Percentiles rank a stretch among this genome's conserved stretches.
phyloP scores from a whole-genome alignment of 1,140 invertebrate species.

The Drosophila albomicans region DNA sequence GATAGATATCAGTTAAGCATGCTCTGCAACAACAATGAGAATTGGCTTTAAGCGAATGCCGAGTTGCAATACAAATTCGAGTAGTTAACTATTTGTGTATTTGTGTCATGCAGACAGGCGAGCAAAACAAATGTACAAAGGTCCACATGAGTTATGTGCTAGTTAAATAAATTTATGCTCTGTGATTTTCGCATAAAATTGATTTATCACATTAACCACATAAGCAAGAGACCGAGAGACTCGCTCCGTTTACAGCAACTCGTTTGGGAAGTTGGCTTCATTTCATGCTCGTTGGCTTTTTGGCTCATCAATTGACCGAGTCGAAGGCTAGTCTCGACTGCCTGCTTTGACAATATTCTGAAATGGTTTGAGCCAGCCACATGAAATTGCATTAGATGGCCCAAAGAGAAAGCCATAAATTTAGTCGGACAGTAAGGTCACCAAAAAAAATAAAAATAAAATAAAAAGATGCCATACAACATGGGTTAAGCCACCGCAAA shows the following conservation, averaged over 20 bases:
- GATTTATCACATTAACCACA: constrained; percentile 82
- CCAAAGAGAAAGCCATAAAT: constrained; percentile 70
- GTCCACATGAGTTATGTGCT: constrained; percentile 75
- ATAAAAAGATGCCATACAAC: constrained; percentile 48
- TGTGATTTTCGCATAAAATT: constrained; percentile 83
- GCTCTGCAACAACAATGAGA: constrained; percentile 9
- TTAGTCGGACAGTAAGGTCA: constrained; percentile 59
- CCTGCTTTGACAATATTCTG: constrained; percentile 38
- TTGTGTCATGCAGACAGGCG: not conserved
- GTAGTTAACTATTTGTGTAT: constrained; percentile 28
- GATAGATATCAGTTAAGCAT: constrained; percentile 13
- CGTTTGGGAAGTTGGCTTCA: constrained; percentile 65
- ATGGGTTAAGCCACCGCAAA: constrained; percentile 70
- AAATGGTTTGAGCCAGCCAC: constrained; percentile 44
- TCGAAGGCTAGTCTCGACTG: constrained; percentile 30
- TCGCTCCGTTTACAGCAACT: not conserved
- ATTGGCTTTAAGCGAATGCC: constrained; percentile 23
- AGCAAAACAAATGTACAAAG: constrained; percentile 38
- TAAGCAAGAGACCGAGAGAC: constrained; percentile 20
- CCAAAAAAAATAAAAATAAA: constrained; percentile 30
- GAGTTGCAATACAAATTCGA: constrained; percentile 23
- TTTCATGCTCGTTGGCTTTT: constrained; percentile 82
- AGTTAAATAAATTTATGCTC: constrained; percentile 83
- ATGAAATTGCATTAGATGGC: constrained; percentile 74
- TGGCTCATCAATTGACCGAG: constrained; percentile 76